Conservation (phyloP, 2,888 invertebrate genomes). For the Gastracanthus pulcherrimus region DNA sequence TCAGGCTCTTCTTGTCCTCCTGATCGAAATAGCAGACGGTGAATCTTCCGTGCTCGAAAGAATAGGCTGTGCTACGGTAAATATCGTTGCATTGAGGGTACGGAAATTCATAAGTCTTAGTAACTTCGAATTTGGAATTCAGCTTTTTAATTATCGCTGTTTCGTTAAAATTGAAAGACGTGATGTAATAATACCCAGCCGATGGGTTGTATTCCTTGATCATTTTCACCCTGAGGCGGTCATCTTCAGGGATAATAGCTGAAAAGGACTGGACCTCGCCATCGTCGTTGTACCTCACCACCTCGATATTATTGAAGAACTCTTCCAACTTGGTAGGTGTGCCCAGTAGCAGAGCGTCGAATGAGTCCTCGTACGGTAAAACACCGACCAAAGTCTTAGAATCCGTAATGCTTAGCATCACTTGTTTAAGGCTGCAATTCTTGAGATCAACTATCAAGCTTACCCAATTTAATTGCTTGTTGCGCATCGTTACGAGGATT, state of each 20-base stretch:
- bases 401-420: neutral
- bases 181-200: neutral
- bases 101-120: neutral
- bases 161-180: neutral
- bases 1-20: neutral
- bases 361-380: neutral
- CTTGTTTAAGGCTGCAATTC: neutral
- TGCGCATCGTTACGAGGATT: neutral
- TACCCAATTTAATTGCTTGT: neutral
- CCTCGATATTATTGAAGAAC: neutral
- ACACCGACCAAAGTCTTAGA: neutral
- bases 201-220: neutral
- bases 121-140: neutral
- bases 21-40: neutral
- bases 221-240: neutral
- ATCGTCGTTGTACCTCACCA: neutral
- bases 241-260: neutral
- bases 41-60: neutral
- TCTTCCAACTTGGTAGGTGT: too few species aligned
- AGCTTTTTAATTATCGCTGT: neutral
- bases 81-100: neutral
- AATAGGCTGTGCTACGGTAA: neutral
- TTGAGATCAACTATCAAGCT: neutral
- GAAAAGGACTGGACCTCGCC: neutral
- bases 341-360: neutral